Percentiles rank a stretch among this genome's conserved stretches.
These are phyloP conservation scores for Notoglanidium macrostoma DNA, from an alignment of 2,797 vertebrate species.

Conservation along the genomic window DNA sequence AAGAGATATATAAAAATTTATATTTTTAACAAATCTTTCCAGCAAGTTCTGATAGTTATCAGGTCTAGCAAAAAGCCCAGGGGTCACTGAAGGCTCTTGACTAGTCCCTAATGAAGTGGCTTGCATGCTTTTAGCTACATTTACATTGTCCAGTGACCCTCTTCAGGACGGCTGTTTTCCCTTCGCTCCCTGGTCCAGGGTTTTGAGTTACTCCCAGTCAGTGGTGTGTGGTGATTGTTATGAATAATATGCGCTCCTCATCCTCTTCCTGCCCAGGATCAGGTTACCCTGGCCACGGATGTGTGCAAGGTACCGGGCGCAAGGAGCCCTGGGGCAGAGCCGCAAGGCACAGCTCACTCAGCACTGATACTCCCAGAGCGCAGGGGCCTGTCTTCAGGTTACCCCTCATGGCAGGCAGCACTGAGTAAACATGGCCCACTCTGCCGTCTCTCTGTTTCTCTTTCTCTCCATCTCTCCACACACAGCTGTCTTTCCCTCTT, in stretches of 20 bases:
- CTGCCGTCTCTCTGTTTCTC: slow-evolving; percentile 20
- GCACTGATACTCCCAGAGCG: slow-evolving; percentile 76
- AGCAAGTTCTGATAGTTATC: slow-evolving; percentile 41
- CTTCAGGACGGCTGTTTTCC: slow-evolving; percentile 35
- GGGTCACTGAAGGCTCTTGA: slow-evolving; percentile 45
- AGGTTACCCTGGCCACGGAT: slow-evolving; percentile 61
- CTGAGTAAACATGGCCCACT: slow-evolving; percentile 63
- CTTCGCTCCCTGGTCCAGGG: slow-evolving; percentile 42
- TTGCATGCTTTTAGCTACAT: slow-evolving; percentile 17
- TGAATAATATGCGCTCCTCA: slow-evolving; percentile 63
- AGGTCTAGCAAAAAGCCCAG: slow-evolving; percentile 43
- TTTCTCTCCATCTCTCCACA: slow-evolving; percentile 39
- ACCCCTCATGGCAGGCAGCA: slow-evolving; percentile 62
- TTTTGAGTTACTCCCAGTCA: slow-evolving; percentile 59
- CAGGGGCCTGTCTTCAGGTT: slow-evolving; percentile 72
- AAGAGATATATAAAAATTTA: slow-evolving; percentile 40
- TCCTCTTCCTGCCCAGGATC: slow-evolving; percentile 62
- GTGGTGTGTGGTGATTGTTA: slow-evolving; percentile 62
- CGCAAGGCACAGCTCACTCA: slow-evolving; percentile 65
- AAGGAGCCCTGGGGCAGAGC: slow-evolving; percentile 60
- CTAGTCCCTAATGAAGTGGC: background rate
- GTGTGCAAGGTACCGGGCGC: slow-evolving; percentile 61
- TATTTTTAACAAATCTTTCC: slow-evolving; percentile 50
- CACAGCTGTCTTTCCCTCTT: slow-evolving; percentile 43
- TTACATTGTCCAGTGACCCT: slow-evolving; percentile 39